Evolutionary conservation across 2,797 vertebrate genomes (phyloP).

Genomic region (Taenioides sp.): DNA sequence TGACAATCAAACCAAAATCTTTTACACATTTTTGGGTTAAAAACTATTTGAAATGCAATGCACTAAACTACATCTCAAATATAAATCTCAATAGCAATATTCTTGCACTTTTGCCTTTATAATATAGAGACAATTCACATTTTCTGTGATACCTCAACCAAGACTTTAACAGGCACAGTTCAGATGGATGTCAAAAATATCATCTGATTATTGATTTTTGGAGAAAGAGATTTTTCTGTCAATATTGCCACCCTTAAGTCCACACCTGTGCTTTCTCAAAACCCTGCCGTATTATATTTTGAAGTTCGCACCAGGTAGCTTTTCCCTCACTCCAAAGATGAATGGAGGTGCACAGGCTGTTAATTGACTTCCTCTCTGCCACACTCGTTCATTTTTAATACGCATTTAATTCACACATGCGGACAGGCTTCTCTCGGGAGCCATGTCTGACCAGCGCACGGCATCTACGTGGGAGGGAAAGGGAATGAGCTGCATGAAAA

Average conservation of each 20-base stretch:
- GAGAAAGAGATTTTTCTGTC: background rate
- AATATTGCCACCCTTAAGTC: background rate
- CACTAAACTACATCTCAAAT: no score
- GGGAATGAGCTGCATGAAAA: conserved; percentile 38
- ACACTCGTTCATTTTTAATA: conserved; percentile 34
- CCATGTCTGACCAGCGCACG: conserved; percentile 33
- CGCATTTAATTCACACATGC: conserved; percentile 20
- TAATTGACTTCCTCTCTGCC: conserved; percentile 29
- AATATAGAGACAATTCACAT: no score
- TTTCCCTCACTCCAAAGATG: conserved; percentile 10
- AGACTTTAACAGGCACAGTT: background rate
- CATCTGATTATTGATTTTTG: background rate
- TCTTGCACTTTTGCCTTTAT: no score
- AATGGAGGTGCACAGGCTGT: conserved; percentile 28
- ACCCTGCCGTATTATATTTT: background rate
- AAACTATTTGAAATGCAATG: no score
- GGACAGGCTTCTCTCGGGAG: conserved; percentile 29
- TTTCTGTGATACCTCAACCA: no score
- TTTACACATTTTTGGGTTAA: no score
- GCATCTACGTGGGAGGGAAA: conserved; percentile 31
- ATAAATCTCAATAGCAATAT: no score
- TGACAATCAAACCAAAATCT: no score
- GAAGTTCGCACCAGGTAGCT: background rate
- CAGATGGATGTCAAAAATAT: background rate
- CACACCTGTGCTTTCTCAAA: background rate